These are phyloP conservation scores for Thripadectes ignobilis DNA, from an alignment of 2,797 vertebrate species.

Conservation along the genomic window DNA sequence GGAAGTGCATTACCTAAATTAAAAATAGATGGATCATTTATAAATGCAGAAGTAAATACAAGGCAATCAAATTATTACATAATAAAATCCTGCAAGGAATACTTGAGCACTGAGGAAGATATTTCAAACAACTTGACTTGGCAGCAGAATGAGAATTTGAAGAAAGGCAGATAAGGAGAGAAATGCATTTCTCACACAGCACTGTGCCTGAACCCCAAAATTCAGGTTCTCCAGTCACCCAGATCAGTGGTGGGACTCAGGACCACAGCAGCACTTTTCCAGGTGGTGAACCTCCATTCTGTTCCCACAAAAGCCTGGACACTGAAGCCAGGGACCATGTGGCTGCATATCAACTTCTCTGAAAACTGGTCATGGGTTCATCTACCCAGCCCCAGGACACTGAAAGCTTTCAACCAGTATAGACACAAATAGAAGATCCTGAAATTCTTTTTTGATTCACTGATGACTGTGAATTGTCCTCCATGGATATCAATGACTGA, in stretches of 20 bases:
- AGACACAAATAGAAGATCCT: neutral
- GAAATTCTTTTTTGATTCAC: neutral
- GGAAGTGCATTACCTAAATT: neutral
- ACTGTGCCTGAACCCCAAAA: neutral
- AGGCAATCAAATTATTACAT: constrained; percentile 10
- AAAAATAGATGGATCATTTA: constrained; percentile 28
- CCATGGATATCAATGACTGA: neutral
- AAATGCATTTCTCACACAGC: neutral
- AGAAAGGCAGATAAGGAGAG: neutral
- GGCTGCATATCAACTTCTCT: neutral
- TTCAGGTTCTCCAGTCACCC: neutral
- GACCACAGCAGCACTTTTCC: neutral
- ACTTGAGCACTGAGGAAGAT: neutral
- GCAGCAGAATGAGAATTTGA: neutral
- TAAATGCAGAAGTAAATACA: constrained; percentile 35
- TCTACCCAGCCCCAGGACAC: neutral
- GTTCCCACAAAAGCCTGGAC: neutral
- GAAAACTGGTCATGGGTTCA: neutral
- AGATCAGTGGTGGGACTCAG: neutral
- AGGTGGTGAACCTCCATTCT: neutral
- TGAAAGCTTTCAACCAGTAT: neutral
- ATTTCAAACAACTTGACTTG: neutral
- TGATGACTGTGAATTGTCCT: neutral
- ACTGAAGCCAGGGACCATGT: neutral
- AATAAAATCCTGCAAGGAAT: constrained; percentile 6